Percentiles rank a stretch among this genome's conserved stretches.
Conservation (phyloP, 2,888 invertebrate species). For the Thumatha senex region DNA sequence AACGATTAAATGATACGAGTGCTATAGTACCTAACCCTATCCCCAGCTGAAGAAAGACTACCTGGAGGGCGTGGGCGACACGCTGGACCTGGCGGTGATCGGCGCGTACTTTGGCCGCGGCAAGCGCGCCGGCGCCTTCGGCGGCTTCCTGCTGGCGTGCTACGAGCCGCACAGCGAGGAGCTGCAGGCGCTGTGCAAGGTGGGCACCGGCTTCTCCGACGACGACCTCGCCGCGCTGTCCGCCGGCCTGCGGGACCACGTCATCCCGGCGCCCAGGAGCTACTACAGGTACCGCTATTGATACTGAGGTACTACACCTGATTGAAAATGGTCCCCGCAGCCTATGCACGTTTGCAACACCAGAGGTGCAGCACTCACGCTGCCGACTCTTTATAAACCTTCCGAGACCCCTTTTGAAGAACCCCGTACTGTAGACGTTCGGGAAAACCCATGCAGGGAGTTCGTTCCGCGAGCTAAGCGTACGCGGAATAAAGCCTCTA, state of each 20-base stretch:
- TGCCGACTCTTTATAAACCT: too few species aligned
- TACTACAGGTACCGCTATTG: conserved; percentile 83
- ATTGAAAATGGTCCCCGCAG: too few species aligned
- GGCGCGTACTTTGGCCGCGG: conserved; percentile 97
- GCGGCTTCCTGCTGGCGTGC: conserved; percentile 97
- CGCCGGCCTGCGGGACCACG: conserved; percentile 88
- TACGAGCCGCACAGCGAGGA: conserved; percentile 95
- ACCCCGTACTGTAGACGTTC: too few species aligned
- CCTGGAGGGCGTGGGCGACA: conserved; percentile 97
- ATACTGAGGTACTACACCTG: not conserved
- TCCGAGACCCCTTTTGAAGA: too few species aligned
- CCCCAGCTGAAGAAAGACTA: conserved; percentile 96
- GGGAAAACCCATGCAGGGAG: too few species aligned
- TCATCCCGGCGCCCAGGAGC: conserved; percentile 89
- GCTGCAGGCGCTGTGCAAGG: conserved; percentile 89
- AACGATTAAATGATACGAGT: too few species aligned
- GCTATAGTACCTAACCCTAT: too few species aligned
- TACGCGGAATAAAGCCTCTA: too few species aligned
- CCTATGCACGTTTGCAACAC: too few species aligned
- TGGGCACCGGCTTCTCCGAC: conserved; percentile 97
- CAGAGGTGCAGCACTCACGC: too few species aligned
- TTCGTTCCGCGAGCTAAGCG: too few species aligned
- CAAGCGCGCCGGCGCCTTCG: conserved; percentile 95
- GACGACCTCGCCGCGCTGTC: conserved; percentile 92
- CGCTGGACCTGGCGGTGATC: conserved; percentile 96